A percentile compares a stretch with the other conserved stretches of the same genome.
Evolutionary conservation across 37 sponge, comb jelly and placozoan species (phyloP).

Genomic region (Haliclona indistincta): DNA sequence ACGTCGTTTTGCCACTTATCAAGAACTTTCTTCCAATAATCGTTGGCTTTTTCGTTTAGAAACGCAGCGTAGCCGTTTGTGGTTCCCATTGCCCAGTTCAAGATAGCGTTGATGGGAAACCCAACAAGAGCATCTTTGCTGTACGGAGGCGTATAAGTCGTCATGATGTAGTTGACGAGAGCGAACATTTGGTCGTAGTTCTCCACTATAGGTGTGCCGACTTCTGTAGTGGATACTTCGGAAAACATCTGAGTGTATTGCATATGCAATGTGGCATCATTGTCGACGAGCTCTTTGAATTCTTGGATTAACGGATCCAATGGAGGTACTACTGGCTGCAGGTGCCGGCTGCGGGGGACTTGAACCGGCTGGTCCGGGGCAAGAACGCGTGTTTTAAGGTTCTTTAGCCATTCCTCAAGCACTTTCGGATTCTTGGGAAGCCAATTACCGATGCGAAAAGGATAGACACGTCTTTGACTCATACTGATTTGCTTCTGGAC

Average conservation of each 20-base stretch:
- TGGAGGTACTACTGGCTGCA: too few relatives aligned
- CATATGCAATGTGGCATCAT: conserved; percentile 7
- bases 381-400: too few relatives aligned
- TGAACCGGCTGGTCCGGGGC: too few relatives aligned
- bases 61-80: conserved; percentile 1
- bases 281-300: background rate
- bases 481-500: too few relatives aligned
- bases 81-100: conserved; percentile 12
- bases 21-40: conserved; percentile 8
- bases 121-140: background rate
- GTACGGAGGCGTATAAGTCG: background rate
- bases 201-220: background rate
- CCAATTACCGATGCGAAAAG: too few relatives aligned
- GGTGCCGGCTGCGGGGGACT: too few relatives aligned
- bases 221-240: background rate
- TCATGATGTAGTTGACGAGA: conserved; percentile 15
- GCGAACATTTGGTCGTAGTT: background rate
- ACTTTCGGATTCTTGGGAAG: too few relatives aligned
- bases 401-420: too few relatives aligned
- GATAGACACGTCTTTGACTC: too few relatives aligned
- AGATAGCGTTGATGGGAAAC: conserved; percentile 5
- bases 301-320: conserved; percentile 1
- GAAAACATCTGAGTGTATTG: conserved; percentile 7
- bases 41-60: background rate
- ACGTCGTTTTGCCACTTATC: background rate